phyloP scores from a whole-genome alignment of 2,797 vertebrate genomes.

The Syngnathus rostellatus region DNA sequence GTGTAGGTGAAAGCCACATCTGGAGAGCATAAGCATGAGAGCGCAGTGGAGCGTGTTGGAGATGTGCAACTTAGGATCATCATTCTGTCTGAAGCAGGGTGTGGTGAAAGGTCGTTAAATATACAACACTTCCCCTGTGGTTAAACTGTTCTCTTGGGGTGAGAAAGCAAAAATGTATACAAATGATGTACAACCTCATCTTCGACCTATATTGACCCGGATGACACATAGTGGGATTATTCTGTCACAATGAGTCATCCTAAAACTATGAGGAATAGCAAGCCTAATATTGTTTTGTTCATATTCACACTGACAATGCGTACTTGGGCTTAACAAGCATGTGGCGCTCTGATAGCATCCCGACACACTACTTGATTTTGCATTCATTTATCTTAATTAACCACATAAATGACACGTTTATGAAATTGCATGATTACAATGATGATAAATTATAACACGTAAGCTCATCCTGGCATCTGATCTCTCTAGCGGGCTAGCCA shows the following conservation, averaged over 20 bases:
- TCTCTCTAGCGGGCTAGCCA: constrained; percentile 74
- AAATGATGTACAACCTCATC: constrained; percentile 7
- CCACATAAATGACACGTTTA: too few species aligned
- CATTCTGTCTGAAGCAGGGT: constrained; percentile 32
- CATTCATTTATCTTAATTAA: too few species aligned
- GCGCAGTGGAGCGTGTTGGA: constrained; percentile 23
- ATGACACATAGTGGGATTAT: neutral
- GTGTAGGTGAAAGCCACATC: constrained; percentile 52
- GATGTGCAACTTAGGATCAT: constrained; percentile 36
- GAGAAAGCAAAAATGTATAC: constrained; percentile 7
- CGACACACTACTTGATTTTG: too few species aligned
- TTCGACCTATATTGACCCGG: neutral
- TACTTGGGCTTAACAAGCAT: too few species aligned
- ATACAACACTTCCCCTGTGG: constrained; percentile 12
- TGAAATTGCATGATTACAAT: neutral
- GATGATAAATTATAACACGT: neutral
- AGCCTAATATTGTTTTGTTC: neutral
- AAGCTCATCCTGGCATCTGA: neutral
- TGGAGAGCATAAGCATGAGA: constrained; percentile 47
- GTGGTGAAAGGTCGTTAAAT: constrained; percentile 45
- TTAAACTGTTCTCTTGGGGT: constrained; percentile 9
- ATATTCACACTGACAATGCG: neutral
- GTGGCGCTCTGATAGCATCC: too few species aligned
- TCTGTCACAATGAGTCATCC: neutral
- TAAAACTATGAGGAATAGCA: neutral